Conservation (phyloP, 2,888 invertebrate species). For the Leptopilina syphax region DNA sequence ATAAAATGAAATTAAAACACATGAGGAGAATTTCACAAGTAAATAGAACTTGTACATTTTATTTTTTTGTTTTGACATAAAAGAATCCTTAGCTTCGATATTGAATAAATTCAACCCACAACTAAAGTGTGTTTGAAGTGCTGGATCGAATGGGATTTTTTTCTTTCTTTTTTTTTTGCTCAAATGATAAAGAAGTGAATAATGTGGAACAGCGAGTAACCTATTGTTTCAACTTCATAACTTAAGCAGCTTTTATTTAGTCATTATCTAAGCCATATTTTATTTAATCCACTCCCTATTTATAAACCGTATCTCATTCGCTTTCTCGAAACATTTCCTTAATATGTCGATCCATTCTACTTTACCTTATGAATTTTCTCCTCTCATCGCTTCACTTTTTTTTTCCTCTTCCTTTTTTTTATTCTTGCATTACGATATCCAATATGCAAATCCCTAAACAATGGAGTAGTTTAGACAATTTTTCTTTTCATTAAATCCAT, state of each 20-base stretch:
- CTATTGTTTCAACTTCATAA: slow-evolving; percentile 24
- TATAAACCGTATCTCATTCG: slow-evolving; percentile 19
- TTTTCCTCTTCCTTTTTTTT: background rate
- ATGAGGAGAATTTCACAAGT: background rate
- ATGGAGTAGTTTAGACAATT: slow-evolving; percentile 4
- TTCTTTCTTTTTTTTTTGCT: slow-evolving; percentile 12
- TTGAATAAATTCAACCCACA: slow-evolving; percentile 13
- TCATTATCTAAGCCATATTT: slow-evolving; percentile 31
- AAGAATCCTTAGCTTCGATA: background rate
- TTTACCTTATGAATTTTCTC: slow-evolving; percentile 20
- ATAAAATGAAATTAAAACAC: no score
- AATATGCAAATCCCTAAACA: slow-evolving; percentile 17
- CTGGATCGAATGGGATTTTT: slow-evolving; percentile 17
- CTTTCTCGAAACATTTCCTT: slow-evolving; percentile 26
- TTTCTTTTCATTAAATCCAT: background rate
- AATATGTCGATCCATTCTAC: slow-evolving; percentile 25
- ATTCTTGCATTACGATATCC: slow-evolving; percentile 13
- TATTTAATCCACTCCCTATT: slow-evolving; percentile 29
- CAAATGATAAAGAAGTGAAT: slow-evolving; percentile 22
- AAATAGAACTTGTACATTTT: background rate
- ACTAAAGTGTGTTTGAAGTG: slow-evolving; percentile 3
- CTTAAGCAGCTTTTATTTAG: slow-evolving; percentile 35
- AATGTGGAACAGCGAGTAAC: slow-evolving; percentile 23
- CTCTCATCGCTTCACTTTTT: slow-evolving; percentile 16
- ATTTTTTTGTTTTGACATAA: background rate